Evolutionary conservation across 2,113 vertebrate genomes (phyloP).

Genomic region (Callithrix jacchus): DNA sequence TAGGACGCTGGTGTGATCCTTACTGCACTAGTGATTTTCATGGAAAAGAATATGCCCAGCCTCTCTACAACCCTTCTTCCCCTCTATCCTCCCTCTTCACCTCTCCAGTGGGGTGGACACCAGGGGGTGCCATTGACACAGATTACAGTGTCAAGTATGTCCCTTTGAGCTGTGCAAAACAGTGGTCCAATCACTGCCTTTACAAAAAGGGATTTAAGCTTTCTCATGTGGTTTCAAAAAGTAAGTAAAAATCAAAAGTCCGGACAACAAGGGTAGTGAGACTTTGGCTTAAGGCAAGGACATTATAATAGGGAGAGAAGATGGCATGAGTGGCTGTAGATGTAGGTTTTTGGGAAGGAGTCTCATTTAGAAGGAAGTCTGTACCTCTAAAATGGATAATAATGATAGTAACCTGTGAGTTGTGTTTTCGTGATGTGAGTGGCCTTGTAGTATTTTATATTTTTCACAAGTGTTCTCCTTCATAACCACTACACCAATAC

Average conservation of each 20-base stretch:
- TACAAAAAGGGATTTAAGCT: background rate
- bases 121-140: constrained; percentile 34
- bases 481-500: background rate
- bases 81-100: background rate
- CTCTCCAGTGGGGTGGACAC: constrained; percentile 1
- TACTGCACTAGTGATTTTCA: background rate
- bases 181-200: background rate
- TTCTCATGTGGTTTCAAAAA: background rate
- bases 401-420: background rate
- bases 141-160: background rate
- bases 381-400: background rate
- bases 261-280: background rate
- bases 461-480: background rate
- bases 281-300: background rate
- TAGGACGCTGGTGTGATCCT: background rate
- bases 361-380: background rate
- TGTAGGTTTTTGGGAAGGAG: background rate
- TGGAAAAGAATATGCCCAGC: background rate
- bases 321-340: background rate
- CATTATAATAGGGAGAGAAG: background rate
- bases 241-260: background rate
- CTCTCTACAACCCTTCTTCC: background rate
- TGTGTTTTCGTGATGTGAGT: background rate
- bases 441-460: background rate
- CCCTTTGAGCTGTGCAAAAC: background rate